Conservation (phyloP, 2,797 vertebrate species). For the Syndactyla subalaris region DNA sequence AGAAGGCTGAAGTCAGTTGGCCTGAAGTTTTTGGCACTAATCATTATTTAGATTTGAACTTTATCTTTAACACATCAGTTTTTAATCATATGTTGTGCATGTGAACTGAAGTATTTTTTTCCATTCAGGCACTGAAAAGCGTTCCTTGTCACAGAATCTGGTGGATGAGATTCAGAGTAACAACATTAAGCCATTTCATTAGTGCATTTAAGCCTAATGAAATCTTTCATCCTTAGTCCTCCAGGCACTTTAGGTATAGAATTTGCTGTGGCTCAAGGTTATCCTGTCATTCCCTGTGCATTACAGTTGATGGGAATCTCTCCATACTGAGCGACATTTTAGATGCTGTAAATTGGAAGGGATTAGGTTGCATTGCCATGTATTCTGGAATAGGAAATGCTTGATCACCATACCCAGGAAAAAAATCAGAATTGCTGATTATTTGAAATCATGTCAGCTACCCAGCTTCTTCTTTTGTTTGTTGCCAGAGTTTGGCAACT, state of each 20-base stretch:
- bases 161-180: slow-evolving; percentile 27
- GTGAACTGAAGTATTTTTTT: slow-evolving; percentile 15
- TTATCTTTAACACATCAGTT: slow-evolving; percentile 35
- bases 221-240: slow-evolving; percentile 54
- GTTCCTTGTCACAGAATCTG: slow-evolving; percentile 33
- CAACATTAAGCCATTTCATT: slow-evolving; percentile 55
- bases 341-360: not conserved
- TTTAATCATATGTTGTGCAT: slow-evolving; percentile 19
- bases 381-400: slow-evolving; percentile 7
- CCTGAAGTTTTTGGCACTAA: slow-evolving; percentile 29
- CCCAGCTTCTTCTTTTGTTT: not conserved
- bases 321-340: not conserved
- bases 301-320: not conserved
- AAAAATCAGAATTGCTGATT: slow-evolving; percentile 1
- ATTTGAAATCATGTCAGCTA: not conserved
- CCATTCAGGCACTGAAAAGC: not conserved
- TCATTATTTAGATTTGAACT: slow-evolving; percentile 39
- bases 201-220: slow-evolving; percentile 52
- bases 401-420: not conserved
- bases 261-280: slow-evolving; percentile 38
- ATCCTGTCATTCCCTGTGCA: slow-evolving; percentile 27
- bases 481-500: not conserved
- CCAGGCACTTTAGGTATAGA: slow-evolving; percentile 24
- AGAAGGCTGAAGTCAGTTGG: not conserved
- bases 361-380: not conserved